These are phyloP conservation scores for Porites cylindrica DNA, from an alignment of 92 coral and sea anemone species.

Conservation along the genomic window DNA sequence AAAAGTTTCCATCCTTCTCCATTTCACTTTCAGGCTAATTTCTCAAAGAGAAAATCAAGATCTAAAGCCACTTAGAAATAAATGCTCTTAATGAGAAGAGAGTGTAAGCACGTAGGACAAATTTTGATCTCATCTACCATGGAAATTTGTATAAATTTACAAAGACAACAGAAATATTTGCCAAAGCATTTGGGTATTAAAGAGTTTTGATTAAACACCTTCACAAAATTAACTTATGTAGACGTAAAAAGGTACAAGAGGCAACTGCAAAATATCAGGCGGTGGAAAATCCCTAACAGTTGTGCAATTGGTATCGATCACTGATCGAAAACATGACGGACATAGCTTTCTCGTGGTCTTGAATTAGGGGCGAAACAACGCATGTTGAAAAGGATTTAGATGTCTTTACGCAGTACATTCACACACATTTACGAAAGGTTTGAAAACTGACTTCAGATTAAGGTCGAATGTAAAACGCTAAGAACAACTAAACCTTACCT, in stretches of 20 bases:
- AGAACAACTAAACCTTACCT: background rate
- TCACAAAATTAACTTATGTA: background rate
- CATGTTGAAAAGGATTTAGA: background rate
- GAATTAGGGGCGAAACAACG: background rate
- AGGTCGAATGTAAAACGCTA: background rate
- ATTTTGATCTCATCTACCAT: background rate
- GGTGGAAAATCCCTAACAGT: constrained; percentile 15
- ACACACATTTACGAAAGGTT: background rate
- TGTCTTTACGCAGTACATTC: background rate
- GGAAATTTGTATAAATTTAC: constrained; percentile 1
- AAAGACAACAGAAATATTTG: constrained; percentile 23
- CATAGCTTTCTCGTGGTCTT: too few relatives aligned
- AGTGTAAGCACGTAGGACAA: background rate
- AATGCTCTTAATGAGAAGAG: background rate
- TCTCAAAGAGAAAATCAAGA: background rate
- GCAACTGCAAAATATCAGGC: too few relatives aligned
- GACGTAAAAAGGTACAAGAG: background rate
- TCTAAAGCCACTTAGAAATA: background rate
- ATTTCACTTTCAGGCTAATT: background rate
- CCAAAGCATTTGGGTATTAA: background rate
- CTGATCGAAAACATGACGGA: too few relatives aligned
- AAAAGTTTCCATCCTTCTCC: background rate
- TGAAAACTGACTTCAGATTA: background rate
- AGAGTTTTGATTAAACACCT: background rate
- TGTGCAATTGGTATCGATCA: background rate